Base-by-base conservation (phyloP, 2,888 invertebrate species). In the Caradrina clavipalpis region DNA sequence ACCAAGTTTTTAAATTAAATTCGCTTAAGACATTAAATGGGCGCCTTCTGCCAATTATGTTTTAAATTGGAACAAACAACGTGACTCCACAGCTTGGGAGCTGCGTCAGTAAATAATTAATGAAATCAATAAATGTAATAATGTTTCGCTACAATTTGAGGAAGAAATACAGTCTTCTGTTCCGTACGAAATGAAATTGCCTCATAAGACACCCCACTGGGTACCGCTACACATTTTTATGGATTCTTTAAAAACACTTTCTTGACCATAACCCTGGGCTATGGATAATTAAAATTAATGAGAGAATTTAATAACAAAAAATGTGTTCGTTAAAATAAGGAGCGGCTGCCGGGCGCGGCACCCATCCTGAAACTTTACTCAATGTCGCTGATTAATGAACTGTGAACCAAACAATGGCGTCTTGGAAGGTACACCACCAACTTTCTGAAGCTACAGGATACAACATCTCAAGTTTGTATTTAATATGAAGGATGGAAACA, bases 341-440 rank as follows among this genome's bases (percentile, higher is more conserved):
- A 63, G 79, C 31, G 82, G 85, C 80, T 76, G 61, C 59, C 85
- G 89, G 95, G 94, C 59, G 91, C 80, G 92, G 84, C 87, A 78
- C 85, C 86, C 90, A 89, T 91, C 90, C 91, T 90, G 84, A 91
- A 90, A 82, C 82, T 88, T 86, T 82, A 90, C 90, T 91, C 91
- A 93, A 92, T 90, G 88, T 85, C 80, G 70, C 73, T 93, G 93
- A 91, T 93, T 95, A 95, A 95, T 95, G 95, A 93, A 89, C 94
- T 94, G 94, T 94, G 86, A 94, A 94, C 82, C 81, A 76, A 94
- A 95, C 95, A 95, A 95, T 95, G 80, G 92, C 78, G 65, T 79
- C 87, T 86, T 83, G 73, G 72, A 83, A 86, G 78, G 73, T 84
- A 82, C 74, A 73, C 72, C 74, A 83, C 85, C 77, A 84, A 86